Percentiles rank a stretch among this genome's conserved stretches.
These are phyloP conservation scores for Drosophila takahashii DNA, from an alignment of 1,140 invertebrate species.

Conservation along the genomic window DNA sequence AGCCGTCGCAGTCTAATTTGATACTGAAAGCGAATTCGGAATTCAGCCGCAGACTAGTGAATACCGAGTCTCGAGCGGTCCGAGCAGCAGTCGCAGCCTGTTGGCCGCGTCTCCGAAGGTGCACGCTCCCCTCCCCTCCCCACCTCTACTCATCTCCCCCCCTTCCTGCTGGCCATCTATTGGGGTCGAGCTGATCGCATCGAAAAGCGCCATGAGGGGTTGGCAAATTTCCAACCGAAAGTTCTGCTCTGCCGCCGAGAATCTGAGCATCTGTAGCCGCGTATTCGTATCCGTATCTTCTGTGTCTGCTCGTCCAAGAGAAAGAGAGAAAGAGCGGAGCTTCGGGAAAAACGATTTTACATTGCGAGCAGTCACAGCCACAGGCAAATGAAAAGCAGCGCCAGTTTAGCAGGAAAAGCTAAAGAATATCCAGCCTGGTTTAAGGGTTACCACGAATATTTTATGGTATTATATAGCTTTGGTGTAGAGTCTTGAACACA, in stretches of 20 bases:
- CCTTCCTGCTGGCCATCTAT: slow-evolving; percentile 22
- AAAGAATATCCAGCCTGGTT: not conserved
- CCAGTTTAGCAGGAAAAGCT: slow-evolving; percentile 5
- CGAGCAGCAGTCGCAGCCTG: slow-evolving; percentile 79
- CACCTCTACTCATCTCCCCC: not conserved
- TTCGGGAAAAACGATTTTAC: slow-evolving; percentile 57
- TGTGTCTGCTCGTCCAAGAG: slow-evolving; percentile 15
- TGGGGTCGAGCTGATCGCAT: slow-evolving; percentile 74
- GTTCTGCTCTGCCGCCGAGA: slow-evolving; percentile 50
- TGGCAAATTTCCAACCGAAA: slow-evolving; percentile 76
- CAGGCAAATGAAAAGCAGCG: slow-evolving; percentile 27
- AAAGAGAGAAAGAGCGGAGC: slow-evolving; percentile 60
- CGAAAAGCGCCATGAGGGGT: slow-evolving; percentile 73
- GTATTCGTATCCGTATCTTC: slow-evolving; percentile 14
- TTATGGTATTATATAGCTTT: too few relatives aligned
- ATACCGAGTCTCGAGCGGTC: slow-evolving; percentile 73
- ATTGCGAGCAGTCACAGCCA: slow-evolving; percentile 21
- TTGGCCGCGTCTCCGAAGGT: slow-evolving; percentile 51
- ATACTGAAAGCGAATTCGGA: slow-evolving; percentile 81
- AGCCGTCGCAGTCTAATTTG: slow-evolving; percentile 77
- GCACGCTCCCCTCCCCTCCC: slow-evolving; percentile 16
- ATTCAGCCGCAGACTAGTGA: slow-evolving; percentile 59
- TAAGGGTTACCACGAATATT: not conserved
- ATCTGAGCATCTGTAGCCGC: not conserved
- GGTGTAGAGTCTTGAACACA: too few relatives aligned